Evolutionary conservation across 2,113 vertebrate species (phyloP), one percentile per base, ranked within the genome.

Genomic region (Pelecanoides urinatrix): DNA sequence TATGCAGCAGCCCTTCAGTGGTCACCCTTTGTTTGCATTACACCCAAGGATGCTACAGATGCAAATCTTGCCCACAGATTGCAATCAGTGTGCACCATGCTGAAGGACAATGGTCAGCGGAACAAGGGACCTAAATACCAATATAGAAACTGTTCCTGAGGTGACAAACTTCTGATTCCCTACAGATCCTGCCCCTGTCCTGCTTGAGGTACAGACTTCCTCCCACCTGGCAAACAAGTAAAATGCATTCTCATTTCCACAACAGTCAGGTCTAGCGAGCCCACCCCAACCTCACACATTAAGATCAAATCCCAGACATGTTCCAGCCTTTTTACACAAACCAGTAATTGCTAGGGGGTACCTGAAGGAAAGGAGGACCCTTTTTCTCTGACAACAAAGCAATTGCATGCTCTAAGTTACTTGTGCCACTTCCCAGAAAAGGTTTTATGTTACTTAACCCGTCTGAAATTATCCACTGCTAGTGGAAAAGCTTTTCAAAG

Each of bases 391-490:
- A 27, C 77, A 88, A 47, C 17, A 88, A 88, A 53, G 40, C 72
- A 86, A 56, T 3, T 90, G 22, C 36, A 75, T 42, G 13, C 45
- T 86, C 26, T 44, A 72, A 89, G 86, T 86, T 72, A 95, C 68
- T 78, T 87, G 47, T 47, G 29, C 42, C 27, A 42, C 81, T 88
- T 94, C 3, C 11, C 38, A 68, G 80, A 56, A 90, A 86, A 79
- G 47, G 30, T 63, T 86, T 87, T 52, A 53, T 66, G 30, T 74
- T 86, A 88, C 55, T 95, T 89, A 94, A 89, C 66, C 58, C 16
- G 7, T 40, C 49, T 82, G 88, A 95, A 86, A 92, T 91, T 83
- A 94, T 59, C 70, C 59, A 80, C 29, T 61, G 71, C 61, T 88
- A 66, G 45, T 21, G 12, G 21, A 63, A 90, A 79, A 86, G 65